These are phyloP conservation scores for Glaucomys volans DNA, from an alignment of 2,113 vertebrate species.

Conservation along the genomic window DNA sequence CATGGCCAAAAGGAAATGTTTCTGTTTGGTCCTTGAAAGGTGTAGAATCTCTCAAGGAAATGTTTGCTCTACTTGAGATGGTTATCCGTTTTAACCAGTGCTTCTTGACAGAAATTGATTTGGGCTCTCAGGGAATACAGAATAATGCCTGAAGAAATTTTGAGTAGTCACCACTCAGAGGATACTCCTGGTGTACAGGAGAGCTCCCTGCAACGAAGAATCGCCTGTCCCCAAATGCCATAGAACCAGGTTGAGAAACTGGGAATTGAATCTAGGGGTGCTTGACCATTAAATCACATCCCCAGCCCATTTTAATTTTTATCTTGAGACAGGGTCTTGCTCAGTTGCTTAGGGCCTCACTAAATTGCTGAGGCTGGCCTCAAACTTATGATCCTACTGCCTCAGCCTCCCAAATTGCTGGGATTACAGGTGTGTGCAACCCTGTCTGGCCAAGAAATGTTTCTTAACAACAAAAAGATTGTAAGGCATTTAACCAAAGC, in stretches of 20 bases:
- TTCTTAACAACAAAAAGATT: background rate
- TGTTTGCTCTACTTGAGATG: background rate
- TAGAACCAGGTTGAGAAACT: background rate
- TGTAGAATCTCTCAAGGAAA: background rate
- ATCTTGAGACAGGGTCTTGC: too few relatives aligned
- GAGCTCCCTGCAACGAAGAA: background rate
- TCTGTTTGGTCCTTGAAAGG: background rate
- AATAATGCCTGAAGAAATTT: background rate
- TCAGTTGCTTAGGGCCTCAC: too few relatives aligned
- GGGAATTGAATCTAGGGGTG: too few relatives aligned
- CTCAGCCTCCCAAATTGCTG: too few relatives aligned
- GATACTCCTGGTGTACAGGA: background rate
- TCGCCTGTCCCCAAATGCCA: background rate
- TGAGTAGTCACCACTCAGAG: background rate
- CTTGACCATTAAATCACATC: too few relatives aligned
- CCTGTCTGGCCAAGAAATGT: background rate
- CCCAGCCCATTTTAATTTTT: too few relatives aligned
- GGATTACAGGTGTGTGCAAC: too few relatives aligned
- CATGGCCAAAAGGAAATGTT: background rate
- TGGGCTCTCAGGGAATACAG: background rate
- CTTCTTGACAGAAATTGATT: background rate
- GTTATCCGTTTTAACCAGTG: background rate
- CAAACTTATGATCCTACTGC: too few relatives aligned
- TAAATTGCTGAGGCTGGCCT: too few relatives aligned
- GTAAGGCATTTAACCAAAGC: background rate